Evolutionary conservation across 2,797 vertebrate genomes (phyloP).

Genomic region (Gobio occitaniae): DNA sequence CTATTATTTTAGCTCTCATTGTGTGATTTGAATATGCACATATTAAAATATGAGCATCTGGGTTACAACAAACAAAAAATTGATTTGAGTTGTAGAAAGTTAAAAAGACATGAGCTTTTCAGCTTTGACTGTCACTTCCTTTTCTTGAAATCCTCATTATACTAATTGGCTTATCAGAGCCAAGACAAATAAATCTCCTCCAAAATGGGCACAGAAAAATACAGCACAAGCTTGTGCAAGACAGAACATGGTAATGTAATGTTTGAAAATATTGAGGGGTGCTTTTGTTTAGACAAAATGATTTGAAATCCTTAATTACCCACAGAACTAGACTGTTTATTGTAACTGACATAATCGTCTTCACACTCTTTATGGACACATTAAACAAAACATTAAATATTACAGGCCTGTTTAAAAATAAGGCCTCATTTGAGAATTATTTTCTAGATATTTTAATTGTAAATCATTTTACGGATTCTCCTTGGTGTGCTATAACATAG

Average conservation of each 20-base stretch:
- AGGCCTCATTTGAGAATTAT: background rate
- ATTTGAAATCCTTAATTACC: background rate
- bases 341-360: background rate
- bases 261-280: background rate
- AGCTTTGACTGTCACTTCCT: constrained; percentile 38
- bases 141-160: constrained; percentile 73
- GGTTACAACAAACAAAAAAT: background rate
- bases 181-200: constrained; percentile 56
- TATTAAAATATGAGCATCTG: too few species aligned
- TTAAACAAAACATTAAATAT: background rate
- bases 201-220: constrained; percentile 10
- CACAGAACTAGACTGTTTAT: background rate
- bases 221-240: background rate
- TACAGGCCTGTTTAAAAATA: background rate
- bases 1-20: background rate
- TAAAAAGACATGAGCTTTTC: constrained; percentile 43
- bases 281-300: background rate
- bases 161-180: constrained; percentile 68
- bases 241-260: background rate
- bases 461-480: background rate
- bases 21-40: background rate
- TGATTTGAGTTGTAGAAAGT: background rate
- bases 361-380: background rate
- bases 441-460: background rate
- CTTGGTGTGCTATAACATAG: background rate